Base-by-base conservation (phyloP, 2,888 invertebrate species). In the Xanthorhoe designata region DNA sequence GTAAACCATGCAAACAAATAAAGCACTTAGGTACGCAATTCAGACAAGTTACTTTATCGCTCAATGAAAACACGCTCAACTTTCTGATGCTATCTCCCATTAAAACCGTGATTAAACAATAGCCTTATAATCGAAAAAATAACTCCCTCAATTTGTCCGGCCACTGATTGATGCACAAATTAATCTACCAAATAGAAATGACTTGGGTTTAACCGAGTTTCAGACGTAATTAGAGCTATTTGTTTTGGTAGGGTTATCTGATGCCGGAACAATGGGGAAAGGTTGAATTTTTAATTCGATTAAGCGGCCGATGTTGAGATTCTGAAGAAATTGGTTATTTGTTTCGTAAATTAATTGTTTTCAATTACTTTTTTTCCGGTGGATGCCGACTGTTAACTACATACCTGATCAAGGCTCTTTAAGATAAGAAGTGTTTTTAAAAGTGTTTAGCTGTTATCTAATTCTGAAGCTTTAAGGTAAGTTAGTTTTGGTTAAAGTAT, bases 31-130 rank as follows among this genome's bases (percentile, higher is more conserved):
- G n/a, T n/a, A 42, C 47, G 19, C 19, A 10, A 18, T 65, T 29
- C 52, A 32, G 53, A 17, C 18, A 53, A 24, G 51, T 24, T 13
- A 10, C 19, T 19, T 49, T 57, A 35, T 57, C 49, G 57, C 49
- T 32, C 76, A 78, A 68, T 71, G 82, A 64, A 73, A 75, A 78
- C 80, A 58, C 68, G 64, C 68, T 72, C 71, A 77, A 78, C 76
- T 75, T 75, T 74, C 77, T 75, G 91, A 91, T 91, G 70, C 59
- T 84, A 92, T 67, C 78, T 68, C 76, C 87, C 87, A 89, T 89
- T 90, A 90, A n/a, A 87, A 78, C 81, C 80, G 84, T 82, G 87
- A 91, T 92, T 89, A 91, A 91, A 92, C 92, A 92, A 92, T 91
- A 87, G 89, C 73, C 74, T 69, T 74, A 77, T 88, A 92, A 91